Evolutionary conservation across 2,888 invertebrate genomes (phyloP).

Genomic region (Cinara cedri): DNA sequence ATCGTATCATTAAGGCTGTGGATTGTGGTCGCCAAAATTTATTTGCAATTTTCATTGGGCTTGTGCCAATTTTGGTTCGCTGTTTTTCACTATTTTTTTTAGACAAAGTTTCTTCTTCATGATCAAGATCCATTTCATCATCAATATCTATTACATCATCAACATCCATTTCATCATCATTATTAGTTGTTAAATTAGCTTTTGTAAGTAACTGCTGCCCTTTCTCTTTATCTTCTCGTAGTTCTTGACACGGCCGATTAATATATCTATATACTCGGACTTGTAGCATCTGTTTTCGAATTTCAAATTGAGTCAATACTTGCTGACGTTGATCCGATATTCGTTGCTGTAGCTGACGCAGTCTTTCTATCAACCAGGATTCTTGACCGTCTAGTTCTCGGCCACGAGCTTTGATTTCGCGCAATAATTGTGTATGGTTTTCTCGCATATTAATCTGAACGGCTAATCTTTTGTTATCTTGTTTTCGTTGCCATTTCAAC

Average conservation of each 20-base stretch:
- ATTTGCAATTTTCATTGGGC: no score
- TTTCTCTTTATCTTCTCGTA: neutral
- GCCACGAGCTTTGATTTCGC: neutral
- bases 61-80: neutral
- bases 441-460: neutral
- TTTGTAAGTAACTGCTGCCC: neutral
- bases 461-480: neutral
- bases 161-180: neutral
- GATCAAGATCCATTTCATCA: neutral
- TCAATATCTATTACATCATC: neutral
- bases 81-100: neutral
- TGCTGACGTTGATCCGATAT: neutral
- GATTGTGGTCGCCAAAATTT: neutral
- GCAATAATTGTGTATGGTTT: neutral
- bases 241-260: neutral
- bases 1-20: neutral
- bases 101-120: neutral
- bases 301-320: neutral
- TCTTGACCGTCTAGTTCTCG: neutral
- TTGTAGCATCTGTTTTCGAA: neutral
- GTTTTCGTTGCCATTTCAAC: neutral
- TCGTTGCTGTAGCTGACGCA: neutral
- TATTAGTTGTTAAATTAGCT: neutral
- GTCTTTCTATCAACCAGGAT: neutral
- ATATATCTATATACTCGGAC: neutral